phyloP scores from a whole-genome alignment of 2,888 invertebrate genomes.

The Saturnia pavonia region DNA sequence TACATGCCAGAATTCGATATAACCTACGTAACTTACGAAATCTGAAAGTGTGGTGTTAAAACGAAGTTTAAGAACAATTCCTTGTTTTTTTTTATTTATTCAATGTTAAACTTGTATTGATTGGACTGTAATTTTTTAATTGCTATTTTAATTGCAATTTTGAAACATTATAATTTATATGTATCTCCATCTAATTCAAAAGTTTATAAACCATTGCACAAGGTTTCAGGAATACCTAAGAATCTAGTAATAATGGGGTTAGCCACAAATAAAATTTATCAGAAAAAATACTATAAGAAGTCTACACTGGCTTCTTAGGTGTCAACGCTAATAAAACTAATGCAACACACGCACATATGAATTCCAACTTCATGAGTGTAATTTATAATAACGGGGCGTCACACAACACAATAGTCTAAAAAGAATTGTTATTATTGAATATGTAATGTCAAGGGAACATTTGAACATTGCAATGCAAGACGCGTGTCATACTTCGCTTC shows the following conservation, averaged over 20 bases:
- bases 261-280: not conserved
- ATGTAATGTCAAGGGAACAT: constrained; percentile 28
- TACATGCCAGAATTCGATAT: not conserved
- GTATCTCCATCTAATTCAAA: not conserved
- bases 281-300: not conserved
- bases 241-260: not conserved
- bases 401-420: constrained; percentile 35
- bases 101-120: too few species aligned
- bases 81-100: not conserved
- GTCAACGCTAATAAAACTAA: not conserved
- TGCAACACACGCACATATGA: constrained; percentile 17
- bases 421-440: constrained; percentile 28
- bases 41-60: not conserved
- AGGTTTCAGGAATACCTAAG: not conserved
- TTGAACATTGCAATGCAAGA: constrained; percentile 41
- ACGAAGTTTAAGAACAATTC: not conserved
- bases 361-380: constrained; percentile 36
- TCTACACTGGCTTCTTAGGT: not conserved
- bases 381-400: constrained; percentile 21
- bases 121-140: too few species aligned
- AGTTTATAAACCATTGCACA: not conserved
- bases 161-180: not conserved
- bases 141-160: not conserved
- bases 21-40: constrained; percentile 2
- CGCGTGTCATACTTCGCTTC: constrained; percentile 45